phyloP scores from a whole-genome alignment of 1,140 invertebrate genomes.

The Probaryconus sp. region DNA sequence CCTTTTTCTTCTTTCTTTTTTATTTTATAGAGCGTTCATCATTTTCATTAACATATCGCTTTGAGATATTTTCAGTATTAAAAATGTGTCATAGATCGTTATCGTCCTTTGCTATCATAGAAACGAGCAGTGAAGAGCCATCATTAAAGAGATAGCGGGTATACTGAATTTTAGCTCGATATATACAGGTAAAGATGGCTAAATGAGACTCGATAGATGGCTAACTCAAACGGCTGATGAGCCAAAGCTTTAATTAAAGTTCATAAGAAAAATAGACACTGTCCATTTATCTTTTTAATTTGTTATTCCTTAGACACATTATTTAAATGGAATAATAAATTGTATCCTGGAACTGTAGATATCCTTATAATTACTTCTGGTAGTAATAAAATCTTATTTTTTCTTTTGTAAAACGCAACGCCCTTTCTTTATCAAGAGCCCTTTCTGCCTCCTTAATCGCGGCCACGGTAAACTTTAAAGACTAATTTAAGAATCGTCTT shows the following conservation, averaged over 20 bases:
- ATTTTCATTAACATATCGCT: constrained; percentile 26
- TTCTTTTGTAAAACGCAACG: no score
- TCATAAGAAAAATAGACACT: constrained; percentile 29
- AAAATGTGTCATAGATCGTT: constrained; percentile 32
- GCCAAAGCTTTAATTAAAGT: constrained; percentile 69
- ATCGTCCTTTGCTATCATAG: constrained; percentile 19
- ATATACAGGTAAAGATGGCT: constrained; percentile 34
- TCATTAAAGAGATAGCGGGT: constrained; percentile 37
- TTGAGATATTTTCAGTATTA: constrained; percentile 16
- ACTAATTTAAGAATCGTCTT: constrained; percentile 24
- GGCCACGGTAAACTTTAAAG: neutral
- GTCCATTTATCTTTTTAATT: constrained; percentile 13
- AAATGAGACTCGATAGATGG: constrained; percentile 39
- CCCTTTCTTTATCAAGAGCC: no score
- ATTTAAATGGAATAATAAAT: neutral
- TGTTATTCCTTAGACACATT: neutral
- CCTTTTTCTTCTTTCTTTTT: no score
- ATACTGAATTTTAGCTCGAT: constrained; percentile 30
- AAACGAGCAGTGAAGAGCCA: constrained; percentile 23
- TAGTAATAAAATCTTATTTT: neutral
- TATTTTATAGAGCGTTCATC: neutral
- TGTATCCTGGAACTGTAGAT: neutral
- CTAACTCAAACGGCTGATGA: constrained; percentile 61
- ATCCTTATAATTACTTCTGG: neutral
- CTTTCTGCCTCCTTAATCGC: neutral